Base-by-base conservation (phyloP, 2,888 invertebrate species). In the Perithous albicinctus region DNA sequence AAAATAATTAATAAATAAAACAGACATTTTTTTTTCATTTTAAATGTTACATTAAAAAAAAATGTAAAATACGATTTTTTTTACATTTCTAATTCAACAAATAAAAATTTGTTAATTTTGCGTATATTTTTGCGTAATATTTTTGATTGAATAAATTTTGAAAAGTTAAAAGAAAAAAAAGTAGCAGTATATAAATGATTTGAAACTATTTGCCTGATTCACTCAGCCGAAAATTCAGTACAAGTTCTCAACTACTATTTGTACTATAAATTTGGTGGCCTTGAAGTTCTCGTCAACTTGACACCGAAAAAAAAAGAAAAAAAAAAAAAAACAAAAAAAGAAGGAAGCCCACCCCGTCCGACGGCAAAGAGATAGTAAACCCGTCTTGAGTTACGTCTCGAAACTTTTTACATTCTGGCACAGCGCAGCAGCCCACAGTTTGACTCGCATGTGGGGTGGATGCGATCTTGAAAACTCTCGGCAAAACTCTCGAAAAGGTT, bases 371-470 rank as follows among this genome's bases (percentile, higher is more conserved):
- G 56, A 69, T 48, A 54, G 72, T 43, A 74, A 64, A 77, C 10
- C 43, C 61, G 43, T 26, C 29, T 72, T 67, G 77, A 61, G 67
- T 77, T 77, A 73, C 63, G 61, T 77, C 72, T 61, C 32, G 66
- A 80, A 80, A 80, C 56, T 80, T 80, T 66, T 61, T 73, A 77
- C 73, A 77, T 77, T 61, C 80, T 54, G 43, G 67, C 32, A 75
- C 26, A 56, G 46, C 70, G 29, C 7, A 32, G 48, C 63, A n/a
- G 51, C 56, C 56, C 15, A 6, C 35, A 41, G 76, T 80, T 51
- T 51, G 23, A 12, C 43, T 43, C 46, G 41, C 23, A 35, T n/a
- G 63, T 59, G 59, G 32, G 8, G 5, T n/a, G 48, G 72, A 67
- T 61, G 32, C 80, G 77, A 77, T 77, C 80, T 77, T 72, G 77